Conservation (phyloP, 2,888 invertebrate species). For the Drosophila formosana region DNA sequence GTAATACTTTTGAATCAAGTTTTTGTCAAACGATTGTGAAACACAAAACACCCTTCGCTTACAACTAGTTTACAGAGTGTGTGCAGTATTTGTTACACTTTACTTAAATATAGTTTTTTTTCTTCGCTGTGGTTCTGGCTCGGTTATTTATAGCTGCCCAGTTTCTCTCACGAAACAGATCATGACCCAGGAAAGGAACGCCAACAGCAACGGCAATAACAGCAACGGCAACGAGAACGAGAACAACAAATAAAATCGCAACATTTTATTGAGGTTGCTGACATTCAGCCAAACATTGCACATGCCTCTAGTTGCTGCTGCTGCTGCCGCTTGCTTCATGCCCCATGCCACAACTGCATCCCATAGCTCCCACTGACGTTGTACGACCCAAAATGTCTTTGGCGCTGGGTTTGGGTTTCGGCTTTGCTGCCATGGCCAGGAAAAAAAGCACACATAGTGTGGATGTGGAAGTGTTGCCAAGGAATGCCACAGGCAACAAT, state of each 20-base stretch:
- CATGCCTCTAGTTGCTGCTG: constrained; percentile 42
- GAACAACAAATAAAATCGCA: constrained; percentile 81
- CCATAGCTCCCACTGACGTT: constrained; percentile 32
- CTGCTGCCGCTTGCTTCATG: neutral
- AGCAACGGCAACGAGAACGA: constrained; percentile 68
- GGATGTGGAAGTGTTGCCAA: constrained; percentile 53
- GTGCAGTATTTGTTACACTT: constrained; percentile 45
- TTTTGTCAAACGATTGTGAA: neutral
- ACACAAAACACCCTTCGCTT: neutral
- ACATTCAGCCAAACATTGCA: constrained; percentile 69
- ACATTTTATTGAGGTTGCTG: constrained; percentile 83
- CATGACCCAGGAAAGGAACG: constrained; percentile 85
- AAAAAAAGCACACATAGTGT: constrained; percentile 3
- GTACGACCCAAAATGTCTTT: constrained; percentile 55
- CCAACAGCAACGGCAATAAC: constrained; percentile 77
- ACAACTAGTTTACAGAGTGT: constrained; percentile 17
- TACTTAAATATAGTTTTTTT: constrained; percentile 25
- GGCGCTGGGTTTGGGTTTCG: constrained; percentile 37
- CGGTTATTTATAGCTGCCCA: constrained; percentile 67
- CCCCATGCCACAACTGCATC: constrained; percentile 1
- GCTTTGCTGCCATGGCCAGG: constrained; percentile 5
- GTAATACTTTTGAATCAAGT: neutral
- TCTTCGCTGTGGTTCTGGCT: constrained; percentile 28
- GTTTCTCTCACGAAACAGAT: constrained; percentile 73
- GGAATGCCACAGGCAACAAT: constrained; percentile 60